Evolutionary conservation across 2,888 invertebrate species (phyloP).

Genomic region (Apotomis capreana): DNA sequence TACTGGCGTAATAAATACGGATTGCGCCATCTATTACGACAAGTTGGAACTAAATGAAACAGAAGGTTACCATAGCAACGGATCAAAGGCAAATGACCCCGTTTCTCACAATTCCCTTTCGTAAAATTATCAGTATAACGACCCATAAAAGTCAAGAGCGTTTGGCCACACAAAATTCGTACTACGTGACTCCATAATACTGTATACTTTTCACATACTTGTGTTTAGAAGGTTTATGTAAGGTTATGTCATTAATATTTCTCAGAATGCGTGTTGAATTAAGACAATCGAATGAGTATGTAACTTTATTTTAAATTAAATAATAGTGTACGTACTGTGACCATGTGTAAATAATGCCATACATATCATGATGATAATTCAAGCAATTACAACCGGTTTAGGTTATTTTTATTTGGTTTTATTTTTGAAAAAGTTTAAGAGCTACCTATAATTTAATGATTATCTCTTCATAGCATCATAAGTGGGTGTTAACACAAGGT

Average conservation of each 20-base stretch:
- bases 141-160: conserved; percentile 70
- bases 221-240: not conserved
- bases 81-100: conserved; percentile 52
- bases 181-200: conserved; percentile 47
- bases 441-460: conserved; percentile 26
- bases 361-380: not conserved
- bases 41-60: conserved; percentile 27
- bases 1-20: conserved; percentile 11
- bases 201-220: conserved; percentile 8
- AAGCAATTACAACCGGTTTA: conserved; percentile 28
- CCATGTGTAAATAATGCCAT: too few species aligned
- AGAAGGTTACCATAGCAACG: conserved; percentile 49
- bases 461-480: conserved; percentile 31
- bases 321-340: too few species aligned
- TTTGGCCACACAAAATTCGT: conserved; percentile 60
- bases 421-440: conserved; percentile 10
- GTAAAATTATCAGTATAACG: conserved; percentile 69
- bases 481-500: conserved; percentile 41
- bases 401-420: conserved; percentile 1
- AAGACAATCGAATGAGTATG: too few species aligned
- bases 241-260: too few species aligned
- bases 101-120: conserved; percentile 54
- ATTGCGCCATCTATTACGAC: conserved; percentile 22
- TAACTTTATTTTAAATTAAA: too few species aligned
- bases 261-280: too few species aligned